phyloP scores from a whole-genome alignment of 2,113 vertebrate genomes.

The Labeo rohita region DNA sequence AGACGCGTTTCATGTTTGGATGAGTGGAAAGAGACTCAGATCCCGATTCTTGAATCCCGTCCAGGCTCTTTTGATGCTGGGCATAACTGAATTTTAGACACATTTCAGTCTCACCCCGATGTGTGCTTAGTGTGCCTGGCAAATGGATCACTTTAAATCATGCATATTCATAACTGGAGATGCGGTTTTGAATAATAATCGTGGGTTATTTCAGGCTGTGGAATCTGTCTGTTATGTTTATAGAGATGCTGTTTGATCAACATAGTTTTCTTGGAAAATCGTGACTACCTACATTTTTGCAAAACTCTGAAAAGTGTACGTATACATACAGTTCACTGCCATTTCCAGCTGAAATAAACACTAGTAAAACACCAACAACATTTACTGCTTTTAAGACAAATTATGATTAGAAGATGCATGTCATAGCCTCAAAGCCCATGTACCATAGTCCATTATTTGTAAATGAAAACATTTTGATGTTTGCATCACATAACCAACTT shows the following conservation, averaged over 20 bases:
- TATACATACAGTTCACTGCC: background rate
- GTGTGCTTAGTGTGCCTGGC: background rate
- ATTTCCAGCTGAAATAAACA: too few species aligned
- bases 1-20: background rate
- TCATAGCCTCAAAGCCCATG: too few species aligned
- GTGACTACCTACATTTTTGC: background rate
- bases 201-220: background rate
- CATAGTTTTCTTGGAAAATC: background rate
- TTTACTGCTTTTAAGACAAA: too few species aligned
- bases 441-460: too few species aligned
- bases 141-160: conserved; percentile 28
- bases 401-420: too few species aligned
- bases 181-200: conserved; percentile 22
- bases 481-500: background rate
- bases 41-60: background rate
- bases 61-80: conserved; percentile 1
- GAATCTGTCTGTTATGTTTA: background rate
- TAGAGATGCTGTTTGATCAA: background rate
- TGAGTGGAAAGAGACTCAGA: background rate
- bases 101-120: background rate
- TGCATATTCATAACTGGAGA: conserved; percentile 5
- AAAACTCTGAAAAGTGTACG: background rate
- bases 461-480: background rate
- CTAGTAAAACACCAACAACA: too few species aligned
- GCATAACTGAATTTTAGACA: conserved; percentile 13